Conservation (phyloP, 2,797 vertebrate species). For the Darevskia mixta region DNA sequence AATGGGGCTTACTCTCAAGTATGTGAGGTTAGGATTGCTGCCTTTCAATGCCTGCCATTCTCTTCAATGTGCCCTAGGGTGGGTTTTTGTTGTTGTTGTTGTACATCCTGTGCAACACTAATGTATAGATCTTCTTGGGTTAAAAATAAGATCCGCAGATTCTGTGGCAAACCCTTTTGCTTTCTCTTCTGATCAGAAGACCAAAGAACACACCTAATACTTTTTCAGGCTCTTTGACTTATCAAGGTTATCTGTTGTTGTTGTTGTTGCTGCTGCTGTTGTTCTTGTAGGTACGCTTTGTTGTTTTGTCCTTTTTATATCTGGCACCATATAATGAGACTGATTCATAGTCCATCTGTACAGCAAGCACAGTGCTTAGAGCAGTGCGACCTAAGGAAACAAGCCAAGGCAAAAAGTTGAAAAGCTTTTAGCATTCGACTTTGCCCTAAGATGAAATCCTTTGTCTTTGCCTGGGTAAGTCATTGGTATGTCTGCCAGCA, state of each 20-base stretch:
- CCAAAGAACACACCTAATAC: neutral
- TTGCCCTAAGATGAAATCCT: neutral
- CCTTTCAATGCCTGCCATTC: neutral
- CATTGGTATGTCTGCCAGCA: neutral
- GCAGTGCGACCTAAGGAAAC: constrained; percentile 3
- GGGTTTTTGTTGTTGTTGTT: neutral
- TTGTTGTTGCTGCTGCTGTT: neutral
- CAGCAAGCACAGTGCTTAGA: neutral
- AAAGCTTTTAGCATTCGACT: neutral
- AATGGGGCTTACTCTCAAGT: too few species aligned
- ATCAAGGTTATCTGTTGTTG: neutral
- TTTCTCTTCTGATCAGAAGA: neutral
- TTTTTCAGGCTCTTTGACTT: neutral
- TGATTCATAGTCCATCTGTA: constrained; percentile 5
- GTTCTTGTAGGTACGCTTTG: constrained; percentile 7
- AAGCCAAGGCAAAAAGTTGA: neutral
- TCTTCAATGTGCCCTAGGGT: neutral
- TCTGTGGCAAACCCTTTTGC: neutral
- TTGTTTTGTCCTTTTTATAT: neutral
- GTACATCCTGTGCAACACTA: neutral
- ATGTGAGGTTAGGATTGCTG: too few species aligned
- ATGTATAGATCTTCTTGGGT: neutral
- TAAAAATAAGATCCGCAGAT: neutral
- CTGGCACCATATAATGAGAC: constrained; percentile 5
- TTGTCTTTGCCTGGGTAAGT: neutral